Evolutionary conservation across 1,140 invertebrate genomes (phyloP).

Genomic region (Drosophila cardini): DNA sequence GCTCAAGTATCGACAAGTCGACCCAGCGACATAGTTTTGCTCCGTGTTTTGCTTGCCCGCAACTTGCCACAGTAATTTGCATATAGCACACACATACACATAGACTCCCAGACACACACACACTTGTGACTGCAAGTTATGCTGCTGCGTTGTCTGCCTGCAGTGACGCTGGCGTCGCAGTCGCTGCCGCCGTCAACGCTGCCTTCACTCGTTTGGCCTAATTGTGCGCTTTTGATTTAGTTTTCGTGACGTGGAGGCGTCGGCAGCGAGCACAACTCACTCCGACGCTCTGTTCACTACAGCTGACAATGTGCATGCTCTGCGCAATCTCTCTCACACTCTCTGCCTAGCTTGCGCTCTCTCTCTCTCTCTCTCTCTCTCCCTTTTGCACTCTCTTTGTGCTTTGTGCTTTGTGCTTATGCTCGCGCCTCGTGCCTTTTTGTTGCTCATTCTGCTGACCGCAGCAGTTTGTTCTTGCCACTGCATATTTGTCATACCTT

Average conservation of each 20-base stretch:
- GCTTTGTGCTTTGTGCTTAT: background rate
- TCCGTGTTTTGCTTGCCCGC: constrained; percentile 61
- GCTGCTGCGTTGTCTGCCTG: constrained; percentile 30
- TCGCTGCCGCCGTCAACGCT: constrained; percentile 26
- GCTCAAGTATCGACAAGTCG: constrained; percentile 47
- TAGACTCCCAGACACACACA: constrained; percentile 22
- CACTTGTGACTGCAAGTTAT: constrained; percentile 21
- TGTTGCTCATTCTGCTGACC: constrained; percentile 44
- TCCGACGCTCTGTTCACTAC: constrained; percentile 18
- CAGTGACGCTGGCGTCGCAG: constrained; percentile 41
- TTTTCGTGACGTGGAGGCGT: constrained; percentile 61
- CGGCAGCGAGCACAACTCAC: constrained; percentile 4
- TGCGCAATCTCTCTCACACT: constrained; percentile 2
- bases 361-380: background rate
- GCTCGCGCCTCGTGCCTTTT: constrained; percentile 3
- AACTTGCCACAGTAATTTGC: constrained; percentile 72
- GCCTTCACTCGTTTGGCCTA: constrained; percentile 68
- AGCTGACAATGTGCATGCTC: constrained; percentile 39
- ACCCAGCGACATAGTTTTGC: constrained; percentile 78
- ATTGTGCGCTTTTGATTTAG: constrained; percentile 80
- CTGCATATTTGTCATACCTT: constrained; percentile 72
- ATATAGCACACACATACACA: constrained; percentile 46
- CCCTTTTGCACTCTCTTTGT: background rate
- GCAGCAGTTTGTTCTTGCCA: constrained; percentile 60
- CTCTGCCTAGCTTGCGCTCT: background rate